Conservation (phyloP, 2,797 vertebrate species). For the Cossypha dichroa region DNA sequence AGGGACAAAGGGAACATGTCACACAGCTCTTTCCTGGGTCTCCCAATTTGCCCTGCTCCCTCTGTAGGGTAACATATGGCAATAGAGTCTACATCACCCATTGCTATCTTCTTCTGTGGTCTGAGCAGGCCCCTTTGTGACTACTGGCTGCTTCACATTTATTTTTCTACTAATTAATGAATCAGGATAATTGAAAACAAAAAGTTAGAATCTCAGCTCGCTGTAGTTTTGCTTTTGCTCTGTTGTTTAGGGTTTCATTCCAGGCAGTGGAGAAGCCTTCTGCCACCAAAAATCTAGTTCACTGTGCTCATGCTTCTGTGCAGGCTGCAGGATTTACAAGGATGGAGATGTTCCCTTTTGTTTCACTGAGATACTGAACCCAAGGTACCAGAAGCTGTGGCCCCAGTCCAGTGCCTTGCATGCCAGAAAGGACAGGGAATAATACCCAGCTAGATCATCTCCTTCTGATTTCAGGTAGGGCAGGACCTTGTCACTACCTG, state of each 20-base stretch:
- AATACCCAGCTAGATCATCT: background rate
- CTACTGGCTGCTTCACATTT: background rate
- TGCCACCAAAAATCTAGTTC: background rate
- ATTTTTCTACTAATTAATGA: background rate
- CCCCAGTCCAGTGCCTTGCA: no score
- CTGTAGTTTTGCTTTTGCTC: background rate
- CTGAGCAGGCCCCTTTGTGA: background rate
- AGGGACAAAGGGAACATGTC: background rate
- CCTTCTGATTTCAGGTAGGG: background rate
- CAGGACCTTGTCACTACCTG: background rate
- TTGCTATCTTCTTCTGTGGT: background rate
- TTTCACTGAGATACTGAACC: background rate
- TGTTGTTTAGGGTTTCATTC: background rate
- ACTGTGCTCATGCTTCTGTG: background rate
- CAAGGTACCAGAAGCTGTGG: rapidly evolving
- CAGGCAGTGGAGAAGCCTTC: rapidly evolving
- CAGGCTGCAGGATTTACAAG: background rate
- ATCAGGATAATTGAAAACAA: background rate
- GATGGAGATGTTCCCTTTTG: no score
- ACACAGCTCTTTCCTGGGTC: background rate
- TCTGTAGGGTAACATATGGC: rapidly evolving
- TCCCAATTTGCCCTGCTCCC: background rate
- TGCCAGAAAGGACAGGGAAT: background rate
- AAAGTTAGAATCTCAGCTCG: background rate
- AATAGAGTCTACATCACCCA: background rate